Percentiles rank a stretch among this genome's conserved stretches.
phyloP scores from a whole-genome alignment of 2,797 vertebrate genomes.

The Liasis olivaceus region DNA sequence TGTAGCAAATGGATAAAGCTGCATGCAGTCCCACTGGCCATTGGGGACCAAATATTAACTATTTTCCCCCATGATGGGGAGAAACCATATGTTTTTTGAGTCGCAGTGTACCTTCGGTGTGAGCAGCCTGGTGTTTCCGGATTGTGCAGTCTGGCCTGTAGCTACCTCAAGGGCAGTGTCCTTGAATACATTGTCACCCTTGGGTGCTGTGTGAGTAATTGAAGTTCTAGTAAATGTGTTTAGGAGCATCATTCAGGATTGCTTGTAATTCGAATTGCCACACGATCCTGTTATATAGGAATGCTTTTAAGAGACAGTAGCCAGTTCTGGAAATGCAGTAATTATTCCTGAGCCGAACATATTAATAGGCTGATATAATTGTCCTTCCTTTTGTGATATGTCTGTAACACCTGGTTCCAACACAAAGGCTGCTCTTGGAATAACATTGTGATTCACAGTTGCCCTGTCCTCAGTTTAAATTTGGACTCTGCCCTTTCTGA shows the following conservation, averaged over 20 bases:
- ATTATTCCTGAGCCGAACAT: neutral
- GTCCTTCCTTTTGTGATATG: neutral
- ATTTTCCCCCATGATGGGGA: neutral
- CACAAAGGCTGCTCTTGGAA: neutral
- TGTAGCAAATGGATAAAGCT: neutral
- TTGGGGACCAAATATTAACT: neutral
- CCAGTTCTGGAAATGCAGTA: neutral
- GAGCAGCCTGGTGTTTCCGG: neutral
- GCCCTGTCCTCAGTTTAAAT: neutral
- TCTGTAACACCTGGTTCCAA: neutral
- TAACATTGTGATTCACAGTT: neutral
- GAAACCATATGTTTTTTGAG: neutral
- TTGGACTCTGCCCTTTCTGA: slow-evolving; percentile 28
- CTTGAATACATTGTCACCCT: neutral
- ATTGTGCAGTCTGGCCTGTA: neutral
- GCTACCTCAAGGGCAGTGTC: neutral
- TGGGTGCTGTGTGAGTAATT: neutral
- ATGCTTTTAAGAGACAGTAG: neutral
- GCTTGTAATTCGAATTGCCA: neutral
- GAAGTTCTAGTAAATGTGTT: neutral
- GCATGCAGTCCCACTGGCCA: neutral
- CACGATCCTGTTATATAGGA: neutral
- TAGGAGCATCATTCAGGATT: neutral
- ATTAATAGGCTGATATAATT: neutral
- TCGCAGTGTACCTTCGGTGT: neutral